Base-by-base conservation (phyloP, 2,797 vertebrate species). In the Platalea minor region DNA sequence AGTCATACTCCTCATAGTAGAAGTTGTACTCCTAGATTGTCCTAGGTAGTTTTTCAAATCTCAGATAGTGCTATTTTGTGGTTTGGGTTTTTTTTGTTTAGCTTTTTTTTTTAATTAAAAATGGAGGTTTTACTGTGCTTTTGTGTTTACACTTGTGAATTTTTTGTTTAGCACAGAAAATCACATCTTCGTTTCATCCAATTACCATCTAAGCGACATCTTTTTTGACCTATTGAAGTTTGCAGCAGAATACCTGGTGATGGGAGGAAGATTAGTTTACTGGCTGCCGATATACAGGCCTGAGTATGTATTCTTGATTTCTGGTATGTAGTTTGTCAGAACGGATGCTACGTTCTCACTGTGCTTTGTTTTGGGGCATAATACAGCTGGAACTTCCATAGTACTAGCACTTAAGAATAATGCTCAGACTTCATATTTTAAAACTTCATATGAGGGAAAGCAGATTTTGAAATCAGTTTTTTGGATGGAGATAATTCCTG, bases 271-370 rank as follows among this genome's bases (percentile, higher is more conserved):
- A 97, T 96, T 99, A 5, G 99, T 99, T 48, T 99, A 99, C 94
- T 99, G 99, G 99, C 97, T 99, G 93, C 99, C 99, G 1, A 89
- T 99, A 83, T 99, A 99, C 98, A 99, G 97, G 84, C 99, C 99
- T 95, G 99, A 99, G 99, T 99, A 98, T 96, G 99, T 99, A 96
- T 74, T 83, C 77, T 87, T 94, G 59, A 46, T 68, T 94, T 96
- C 74, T 96, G 41, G 31, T 75, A 46, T 78, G 33, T 33, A 21
- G 15, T 92, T 10, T 64, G 67, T 67, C 24, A n/a, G 59, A 75
- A n/a, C 1, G 3, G 41, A 9, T 41, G 43, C 13, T 72, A 9
- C 11, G 4, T 80, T 90, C 57, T 75, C 48, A 11, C 16, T 26
- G 21, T 80, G 37, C 46, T 92, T 80, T 75, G 51, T 67, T 93